Base-by-base conservation (phyloP, 1,140 invertebrate genomes). In the Drosophila kepulauana region DNA sequence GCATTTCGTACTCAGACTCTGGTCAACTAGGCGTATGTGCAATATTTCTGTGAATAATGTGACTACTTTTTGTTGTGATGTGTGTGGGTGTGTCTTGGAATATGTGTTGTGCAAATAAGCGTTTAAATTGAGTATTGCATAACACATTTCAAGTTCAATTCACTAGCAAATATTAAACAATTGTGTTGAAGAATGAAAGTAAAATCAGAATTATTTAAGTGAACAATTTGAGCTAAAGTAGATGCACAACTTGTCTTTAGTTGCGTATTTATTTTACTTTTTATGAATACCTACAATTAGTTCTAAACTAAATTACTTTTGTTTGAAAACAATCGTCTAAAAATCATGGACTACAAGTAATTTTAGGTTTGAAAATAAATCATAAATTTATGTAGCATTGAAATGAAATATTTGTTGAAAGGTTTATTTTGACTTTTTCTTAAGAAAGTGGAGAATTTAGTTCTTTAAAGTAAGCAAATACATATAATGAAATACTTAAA, bases 11-110 rank as follows among this genome's bases (percentile, higher is more conserved):
- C 30, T 30, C n/a, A 3, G 3, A 13, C 30, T 20, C 8, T 8
- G 15, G n/a, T 13, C 35, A 5, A 74, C 28, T 5, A 3, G 7
- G 43, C 71, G 57, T 69, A 74, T 74, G 13, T 48, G 65, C 33
- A 69, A 68, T 52, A 43, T 56, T 57, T 58, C 11, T 33, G 8
- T 16, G n/a, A 13, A 25, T 1, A 25, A n/a, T 51, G 16, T 8
- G n/a, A 46, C 6, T 46, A 11, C 5, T 28, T 16, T 62, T 11
- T 41, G 38, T 7, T 25, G 11, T 41, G 16, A 30, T 25, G 46
- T 41, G 7, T 49, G 52, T 45, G 5, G 38, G 8, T 56, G 5
- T 52, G 8, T 46, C 15, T 48, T 56, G 7, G 5, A 13, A 4
- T 56, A 15, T 48, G n/a, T 48, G 13, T 3, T 46, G 25, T 35